Evolutionary conservation across 2,797 vertebrate species (phyloP).

Genomic region (Toxotes lorentzi): DNA sequence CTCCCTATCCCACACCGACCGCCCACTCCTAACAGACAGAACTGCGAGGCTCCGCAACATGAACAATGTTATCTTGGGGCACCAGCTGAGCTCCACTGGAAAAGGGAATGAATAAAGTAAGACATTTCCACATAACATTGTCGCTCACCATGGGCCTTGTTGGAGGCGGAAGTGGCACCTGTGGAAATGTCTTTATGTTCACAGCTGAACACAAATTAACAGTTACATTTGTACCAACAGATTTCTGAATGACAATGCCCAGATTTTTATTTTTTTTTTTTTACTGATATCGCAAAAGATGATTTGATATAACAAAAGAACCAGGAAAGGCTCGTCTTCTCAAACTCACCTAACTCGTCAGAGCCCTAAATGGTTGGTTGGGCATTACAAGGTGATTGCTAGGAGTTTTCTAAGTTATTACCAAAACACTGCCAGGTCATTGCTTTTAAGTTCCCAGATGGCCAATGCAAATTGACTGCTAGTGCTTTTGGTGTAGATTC

Average conservation of each 20-base stretch:
- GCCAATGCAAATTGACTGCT: neutral
- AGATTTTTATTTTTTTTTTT: neutral
- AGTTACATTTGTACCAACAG: conserved; percentile 11
- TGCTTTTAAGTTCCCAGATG: neutral
- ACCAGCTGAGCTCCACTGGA: conserved; percentile 66
- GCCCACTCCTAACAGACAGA: conserved; percentile 55
- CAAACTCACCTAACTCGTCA: no score
- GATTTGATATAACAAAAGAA: neutral
- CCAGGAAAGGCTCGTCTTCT: no score
- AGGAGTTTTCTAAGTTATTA: neutral
- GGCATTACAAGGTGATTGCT: neutral
- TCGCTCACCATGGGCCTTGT: conserved; percentile 41
- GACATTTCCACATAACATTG: conserved; percentile 53
- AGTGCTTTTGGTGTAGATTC: neutral
- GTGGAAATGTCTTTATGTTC: conserved; percentile 34
- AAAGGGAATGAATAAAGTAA: conserved; percentile 62
- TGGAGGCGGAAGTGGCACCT: conserved; percentile 26
- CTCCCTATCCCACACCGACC: conserved; percentile 43
- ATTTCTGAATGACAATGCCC: neutral
- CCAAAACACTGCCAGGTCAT: neutral
- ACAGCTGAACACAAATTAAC: conserved; percentile 26
- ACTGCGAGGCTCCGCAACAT: conserved; percentile 51
- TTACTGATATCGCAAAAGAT: neutral
- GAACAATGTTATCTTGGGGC: conserved; percentile 74
- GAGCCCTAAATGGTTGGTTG: neutral